Percentiles rank a stretch among this genome's conserved stretches.
These are phyloP conservation scores for Cirrhinus molitorella DNA, from an alignment of 2,797 vertebrate genomes.

Conservation along the genomic window DNA sequence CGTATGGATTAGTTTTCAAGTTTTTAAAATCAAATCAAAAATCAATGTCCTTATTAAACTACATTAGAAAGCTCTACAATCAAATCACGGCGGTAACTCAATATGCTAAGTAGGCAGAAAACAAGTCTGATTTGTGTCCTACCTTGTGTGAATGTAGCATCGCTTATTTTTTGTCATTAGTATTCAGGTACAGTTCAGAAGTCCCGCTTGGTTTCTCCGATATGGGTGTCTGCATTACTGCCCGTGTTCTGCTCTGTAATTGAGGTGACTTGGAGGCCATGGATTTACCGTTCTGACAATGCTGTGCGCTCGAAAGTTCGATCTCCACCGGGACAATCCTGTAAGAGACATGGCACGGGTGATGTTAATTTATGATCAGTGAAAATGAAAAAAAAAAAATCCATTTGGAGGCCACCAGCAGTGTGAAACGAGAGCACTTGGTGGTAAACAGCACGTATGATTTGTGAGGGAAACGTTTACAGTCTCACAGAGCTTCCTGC, in stretches of 20 bases:
- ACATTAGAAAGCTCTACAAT: too few species aligned
- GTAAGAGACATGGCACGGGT: slow-evolving; percentile 23
- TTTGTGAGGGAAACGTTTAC: slow-evolving; percentile 43
- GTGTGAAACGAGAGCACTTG: slow-evolving; percentile 22
- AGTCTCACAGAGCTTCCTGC: background rate
- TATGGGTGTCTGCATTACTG: slow-evolving; percentile 9
- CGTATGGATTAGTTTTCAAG: background rate
- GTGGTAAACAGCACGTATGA: slow-evolving; percentile 43
- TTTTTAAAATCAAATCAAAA: too few species aligned
- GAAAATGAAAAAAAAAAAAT: slow-evolving; percentile 50
- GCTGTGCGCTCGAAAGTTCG: slow-evolving; percentile 14
- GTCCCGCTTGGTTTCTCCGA: background rate
- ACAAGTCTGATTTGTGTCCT: slow-evolving; percentile 2
- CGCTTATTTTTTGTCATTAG: slow-evolving; percentile 28
- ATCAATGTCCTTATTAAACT: background rate
- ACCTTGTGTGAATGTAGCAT: background rate
- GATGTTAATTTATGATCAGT: slow-evolving; percentile 52
- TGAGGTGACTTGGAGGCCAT: slow-evolving; percentile 45
- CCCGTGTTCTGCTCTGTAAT: slow-evolving; percentile 38
- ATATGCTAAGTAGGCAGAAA: background rate
- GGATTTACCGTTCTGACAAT: slow-evolving; percentile 53
- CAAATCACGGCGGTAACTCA: too few species aligned
- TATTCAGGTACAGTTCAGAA: slow-evolving; percentile 25
- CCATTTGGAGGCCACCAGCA: slow-evolving; percentile 51
- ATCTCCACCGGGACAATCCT: slow-evolving; percentile 19